Conservation (phyloP, 1,140 invertebrate species). For the Pachyrhynchus sulphureomaculatus region DNA sequence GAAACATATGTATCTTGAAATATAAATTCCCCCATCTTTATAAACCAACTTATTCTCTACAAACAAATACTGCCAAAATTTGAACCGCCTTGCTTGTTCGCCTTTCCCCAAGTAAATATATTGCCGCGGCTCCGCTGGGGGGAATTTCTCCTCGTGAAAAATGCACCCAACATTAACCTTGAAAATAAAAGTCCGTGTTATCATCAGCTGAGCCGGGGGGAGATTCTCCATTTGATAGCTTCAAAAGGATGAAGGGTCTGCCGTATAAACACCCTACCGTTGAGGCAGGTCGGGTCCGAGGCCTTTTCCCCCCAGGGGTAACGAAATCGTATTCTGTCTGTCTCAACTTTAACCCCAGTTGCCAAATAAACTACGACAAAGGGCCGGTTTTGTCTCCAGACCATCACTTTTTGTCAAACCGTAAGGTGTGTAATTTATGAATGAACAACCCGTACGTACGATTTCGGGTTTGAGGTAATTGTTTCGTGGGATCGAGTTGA, state of each 20-base stretch:
- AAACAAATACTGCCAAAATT: neutral
- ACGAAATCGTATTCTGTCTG: constrained; percentile 40
- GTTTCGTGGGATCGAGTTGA: neutral
- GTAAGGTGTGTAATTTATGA: constrained; percentile 29
- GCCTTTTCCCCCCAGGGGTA: constrained; percentile 35
- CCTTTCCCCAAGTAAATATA: constrained; percentile 15
- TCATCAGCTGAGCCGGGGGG: constrained; percentile 34
- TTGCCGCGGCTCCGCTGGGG: neutral
- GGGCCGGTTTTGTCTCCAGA: constrained; percentile 21
- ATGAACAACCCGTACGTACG: constrained; percentile 4
- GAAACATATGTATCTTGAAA: too few relatives aligned
- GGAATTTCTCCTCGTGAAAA: constrained; percentile 14
- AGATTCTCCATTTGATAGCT: constrained; percentile 36
- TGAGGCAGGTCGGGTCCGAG: constrained; percentile 37
- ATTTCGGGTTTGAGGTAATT: neutral
- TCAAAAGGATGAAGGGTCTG: constrained; percentile 34
- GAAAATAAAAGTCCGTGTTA: constrained; percentile 38
- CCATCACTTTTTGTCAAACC: constrained; percentile 29
- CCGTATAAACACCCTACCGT: constrained; percentile 39
- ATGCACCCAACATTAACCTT: constrained; percentile 31
- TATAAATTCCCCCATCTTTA: too few relatives aligned
- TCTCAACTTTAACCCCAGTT: constrained; percentile 37
- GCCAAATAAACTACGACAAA: constrained; percentile 34
- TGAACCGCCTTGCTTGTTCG: neutral
- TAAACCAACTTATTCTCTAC: neutral